Base-by-base conservation (phyloP, 1,140 invertebrate genomes). In the Meloidogyne floridensis region DNA sequence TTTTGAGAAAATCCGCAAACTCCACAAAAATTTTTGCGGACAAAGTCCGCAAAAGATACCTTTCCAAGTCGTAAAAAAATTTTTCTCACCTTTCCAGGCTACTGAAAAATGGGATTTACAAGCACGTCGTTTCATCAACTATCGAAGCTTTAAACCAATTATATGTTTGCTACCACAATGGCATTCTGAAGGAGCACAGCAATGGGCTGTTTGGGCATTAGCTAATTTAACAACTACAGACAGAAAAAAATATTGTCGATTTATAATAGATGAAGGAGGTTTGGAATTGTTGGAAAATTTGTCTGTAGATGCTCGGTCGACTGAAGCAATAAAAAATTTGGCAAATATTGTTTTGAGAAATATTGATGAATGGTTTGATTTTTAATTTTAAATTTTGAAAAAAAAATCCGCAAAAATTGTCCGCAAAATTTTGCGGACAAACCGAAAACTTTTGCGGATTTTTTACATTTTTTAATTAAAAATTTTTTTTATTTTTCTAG, bases 81-180 rank as follows among this genome's bases (percentile, higher is more conserved):
- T 86, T n/a, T 71, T 54, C 0, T 8, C 6, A 71, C 9, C 65
- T 18, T 84, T 15, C 18, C 3, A 87, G 78, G 95, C 96, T 13
- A 95, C 98, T 15, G 92, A 94, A 75, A 92, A 94, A 72, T 98
- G 96, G 96, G 93, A 96, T 87, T 90, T 98, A 15, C 91, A 92
- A 72, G 93, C 95, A 10, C 93, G 94, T 85, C 92, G 97, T 43
- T 98, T 97, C 89, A 98, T 98, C 82, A 98, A 98, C 91, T 98
- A 98, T 90, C 93, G 95, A 91, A 92, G 87, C 8, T 89, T 89
- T 82, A 84, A 84, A 53, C 87, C 87, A 11, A 89, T 89, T 43
- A 79, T 88, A 3, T 56, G 84, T 10, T 83, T 89, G 7, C 43
- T 89, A 42, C 87, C 88, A 7, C 77, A 84, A 42, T 89, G 82